Evolutionary conservation across 2,113 vertebrate genomes (phyloP).

Genomic region (Hucho hucho): DNA sequence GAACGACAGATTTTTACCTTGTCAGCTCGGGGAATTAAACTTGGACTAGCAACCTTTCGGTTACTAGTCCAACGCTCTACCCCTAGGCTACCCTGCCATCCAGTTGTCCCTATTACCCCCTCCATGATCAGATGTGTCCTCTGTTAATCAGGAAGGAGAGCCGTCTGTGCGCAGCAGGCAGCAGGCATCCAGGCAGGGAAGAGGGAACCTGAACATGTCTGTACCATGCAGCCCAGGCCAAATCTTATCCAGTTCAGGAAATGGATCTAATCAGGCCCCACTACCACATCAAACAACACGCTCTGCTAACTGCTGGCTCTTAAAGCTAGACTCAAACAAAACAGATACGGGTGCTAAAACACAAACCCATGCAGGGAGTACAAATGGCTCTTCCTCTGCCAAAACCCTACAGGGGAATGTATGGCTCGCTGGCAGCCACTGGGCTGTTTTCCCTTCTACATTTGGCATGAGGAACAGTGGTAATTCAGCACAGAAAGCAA

Average conservation of each 20-base stretch:
- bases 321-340: background rate
- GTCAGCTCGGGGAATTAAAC: too few species aligned
- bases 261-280: slow-evolving; percentile 24
- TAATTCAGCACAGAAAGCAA: background rate
- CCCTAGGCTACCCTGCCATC: background rate
- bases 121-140: too few species aligned
- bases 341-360: background rate
- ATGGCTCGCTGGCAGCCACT: background rate
- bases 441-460: too few species aligned
- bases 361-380: background rate
- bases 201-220: too few species aligned
- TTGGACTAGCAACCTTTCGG: too few species aligned
- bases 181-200: too few species aligned
- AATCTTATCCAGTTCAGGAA: slow-evolving; percentile 42
- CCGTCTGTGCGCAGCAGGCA: background rate
- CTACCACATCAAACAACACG: slow-evolving; percentile 27
- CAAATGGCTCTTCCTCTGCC: slow-evolving; percentile 17
- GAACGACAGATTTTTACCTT: too few species aligned
- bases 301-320: background rate
- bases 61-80: too few species aligned
- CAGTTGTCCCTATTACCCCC: background rate
- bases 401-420: slow-evolving; percentile 33
- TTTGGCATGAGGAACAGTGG: too few species aligned
- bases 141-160: background rate
- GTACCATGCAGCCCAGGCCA: background rate